Conservation (phyloP, 2,797 vertebrate genomes). For the Hafferia zeledoni region DNA sequence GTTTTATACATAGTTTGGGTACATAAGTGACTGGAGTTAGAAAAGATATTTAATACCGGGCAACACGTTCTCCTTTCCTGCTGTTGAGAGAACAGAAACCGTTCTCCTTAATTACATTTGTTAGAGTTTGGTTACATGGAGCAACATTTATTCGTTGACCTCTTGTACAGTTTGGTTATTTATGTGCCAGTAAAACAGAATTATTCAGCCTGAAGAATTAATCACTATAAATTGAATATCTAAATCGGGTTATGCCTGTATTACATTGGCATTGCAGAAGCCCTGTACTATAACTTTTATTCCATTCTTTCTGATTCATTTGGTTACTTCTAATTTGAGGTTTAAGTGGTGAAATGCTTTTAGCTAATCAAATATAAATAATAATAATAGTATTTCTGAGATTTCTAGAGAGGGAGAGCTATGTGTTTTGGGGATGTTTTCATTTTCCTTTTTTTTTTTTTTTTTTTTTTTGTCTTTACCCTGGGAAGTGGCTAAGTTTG, state of each 20-base stretch:
- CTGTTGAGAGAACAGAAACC: background rate
- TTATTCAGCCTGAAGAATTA: background rate
- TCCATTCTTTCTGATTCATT: background rate
- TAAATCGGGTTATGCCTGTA: background rate
- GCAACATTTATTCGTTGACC: background rate
- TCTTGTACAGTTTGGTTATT: background rate
- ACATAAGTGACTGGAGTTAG: background rate
- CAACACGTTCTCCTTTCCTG: background rate
- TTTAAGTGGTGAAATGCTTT: background rate
- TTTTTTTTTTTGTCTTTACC: background rate
- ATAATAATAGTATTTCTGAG: background rate
- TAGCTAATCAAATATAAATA: background rate
- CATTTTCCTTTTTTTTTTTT: background rate
- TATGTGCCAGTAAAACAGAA: background rate
- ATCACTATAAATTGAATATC: background rate
- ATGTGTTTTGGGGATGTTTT: background rate
- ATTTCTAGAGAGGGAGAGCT: background rate
- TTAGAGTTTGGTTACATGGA: background rate
- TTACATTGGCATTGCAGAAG: background rate
- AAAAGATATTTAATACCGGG: background rate
- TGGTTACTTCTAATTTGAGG: background rate
- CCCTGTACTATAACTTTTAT: background rate
- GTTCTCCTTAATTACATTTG: background rate
- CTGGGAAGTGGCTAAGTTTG: constrained; percentile 41
- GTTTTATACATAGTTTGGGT: background rate